Evolutionary conservation across 2,888 invertebrate species (phyloP), one percentile per base, ranked within the genome.

Genomic region (Calameuta idolon): DNA sequence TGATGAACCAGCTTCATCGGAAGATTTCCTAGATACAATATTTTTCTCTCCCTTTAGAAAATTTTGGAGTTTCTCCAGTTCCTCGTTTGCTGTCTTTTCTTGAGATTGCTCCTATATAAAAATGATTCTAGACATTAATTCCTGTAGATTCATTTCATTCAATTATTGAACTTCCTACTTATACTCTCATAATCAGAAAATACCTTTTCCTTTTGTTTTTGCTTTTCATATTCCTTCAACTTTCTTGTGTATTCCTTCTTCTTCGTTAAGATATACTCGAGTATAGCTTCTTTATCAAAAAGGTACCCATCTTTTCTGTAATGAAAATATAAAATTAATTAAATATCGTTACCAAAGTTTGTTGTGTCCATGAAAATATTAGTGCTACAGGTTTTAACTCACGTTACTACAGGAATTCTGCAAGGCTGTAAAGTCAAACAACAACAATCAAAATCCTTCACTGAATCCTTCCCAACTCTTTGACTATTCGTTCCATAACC

Each of bases 361-460:
- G 4, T 34, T 76, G 23, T 31, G 31, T 35, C 40, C 33, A 76
- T 40, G n/a, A 69, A 3, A 34, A 73, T 34, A 35, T 69, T 68
- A 31, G 9, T 69, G 31, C 40, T n/a, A 30, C 30, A 69, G 3
- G 1, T 73, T 4, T 5, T 75, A 82, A 93, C 94, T 92, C 92
- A 95, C 95, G 97, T 97, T 69, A 99, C 93, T 1, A 99, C 97
- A 37, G 99, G 98, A 92, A 97, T 95, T 86, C 96, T 94, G 90
- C 99, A 99, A 0, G 99, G 99, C 89, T 99, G 99, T 79, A 99
- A 92, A 1, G 98, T 98, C 77, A 99, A 92, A 81, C 97, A 98
- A 91, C 99, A 99, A 90, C 98, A 98, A 92, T 99, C 99, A 91
- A 99, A 99, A 89, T 96, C 97, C 92, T 97, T 97, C 4, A 98